Evolutionary conservation across 2,797 vertebrate genomes (phyloP), one percentile per base, ranked within the genome.

Genomic region (Arremon aurantiirostris): DNA sequence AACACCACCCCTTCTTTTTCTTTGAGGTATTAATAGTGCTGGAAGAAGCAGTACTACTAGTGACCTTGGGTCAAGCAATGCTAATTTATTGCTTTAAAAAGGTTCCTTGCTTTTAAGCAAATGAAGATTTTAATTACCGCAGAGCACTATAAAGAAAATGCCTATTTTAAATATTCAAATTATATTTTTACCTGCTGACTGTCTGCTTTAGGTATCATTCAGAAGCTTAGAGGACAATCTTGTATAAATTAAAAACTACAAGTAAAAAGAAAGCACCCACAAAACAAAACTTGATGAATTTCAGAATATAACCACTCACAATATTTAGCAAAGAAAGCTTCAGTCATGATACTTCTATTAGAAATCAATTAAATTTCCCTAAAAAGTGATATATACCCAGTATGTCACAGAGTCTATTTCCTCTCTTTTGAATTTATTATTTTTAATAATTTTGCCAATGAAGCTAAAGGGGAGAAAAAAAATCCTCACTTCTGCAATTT

Each of bases 31-130:
- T 97, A 94, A 97, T 95, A 96, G 94, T 15, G 39, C 72, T 94
- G 91, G 92, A 92, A 94, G 90, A 95, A 96, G 85, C 72, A 97
- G 82, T 52, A 81, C 73, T 93, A 86, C 82, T 37, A 89, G 53
- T 95, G 95, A 97, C 94, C 88, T 91, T 89, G 89, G 83, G 93
- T 96, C 87, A 84, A 97, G 90, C 96, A 96, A 96, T 95, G 82
- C 61, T 96, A 95, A 96, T 95, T 93, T 95, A 96, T 96, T 95
- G 86, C 88, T 92, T 96, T 93, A 95, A 90, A 95, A 96, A 94
- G 70, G 82, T 82, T 94, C 90, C 71, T 86, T 96, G 94, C 96
- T 97, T 97, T 97, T 96, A 97, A 97, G 94, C 94, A 96, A 96
- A 96, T 94, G 91, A 97, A 90, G 85, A 96, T 96, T 97, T 97